Evolutionary conservation across 2,113 vertebrate species (phyloP).

Genomic region (Alaudala cheleensis): DNA sequence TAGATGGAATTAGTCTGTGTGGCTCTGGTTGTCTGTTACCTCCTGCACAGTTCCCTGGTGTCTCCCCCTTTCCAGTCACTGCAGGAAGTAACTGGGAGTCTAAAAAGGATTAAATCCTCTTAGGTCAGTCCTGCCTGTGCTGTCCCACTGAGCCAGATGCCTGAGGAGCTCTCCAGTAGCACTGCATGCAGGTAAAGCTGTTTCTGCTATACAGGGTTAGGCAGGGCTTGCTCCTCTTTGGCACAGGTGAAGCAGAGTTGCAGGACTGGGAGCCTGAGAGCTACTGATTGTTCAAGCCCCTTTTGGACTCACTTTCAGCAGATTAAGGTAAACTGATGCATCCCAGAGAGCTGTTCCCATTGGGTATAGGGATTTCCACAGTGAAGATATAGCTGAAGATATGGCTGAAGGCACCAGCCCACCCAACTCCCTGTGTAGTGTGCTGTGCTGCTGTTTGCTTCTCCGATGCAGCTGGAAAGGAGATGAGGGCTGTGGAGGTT

Average conservation of each 20-base stretch:
- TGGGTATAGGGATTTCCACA: neutral
- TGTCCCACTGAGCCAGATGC: neutral
- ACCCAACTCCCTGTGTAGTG: neutral
- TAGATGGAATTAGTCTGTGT: neutral
- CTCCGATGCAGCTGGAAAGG: neutral
- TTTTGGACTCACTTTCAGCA: neutral
- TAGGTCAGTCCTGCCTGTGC: neutral
- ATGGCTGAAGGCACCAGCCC: neutral
- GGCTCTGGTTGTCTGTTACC: neutral
- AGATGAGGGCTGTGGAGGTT: neutral
- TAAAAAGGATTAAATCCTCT: neutral
- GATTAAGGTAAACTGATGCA: neutral
- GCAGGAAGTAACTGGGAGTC: neutral
- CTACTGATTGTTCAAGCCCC: neutral
- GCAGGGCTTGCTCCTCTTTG: neutral
- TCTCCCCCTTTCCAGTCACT: neutral
- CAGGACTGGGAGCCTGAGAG: neutral
- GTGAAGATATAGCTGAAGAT: neutral
- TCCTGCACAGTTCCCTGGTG: neutral
- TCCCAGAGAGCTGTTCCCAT: neutral
- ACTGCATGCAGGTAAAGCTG: neutral
- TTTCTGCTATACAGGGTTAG: neutral
- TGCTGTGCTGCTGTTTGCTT: neutral
- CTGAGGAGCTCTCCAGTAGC: neutral
- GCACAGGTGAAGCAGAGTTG: neutral